Conservation (phyloP, 2,113 vertebrate genomes). For the Myanophis thanlyinensis region DNA sequence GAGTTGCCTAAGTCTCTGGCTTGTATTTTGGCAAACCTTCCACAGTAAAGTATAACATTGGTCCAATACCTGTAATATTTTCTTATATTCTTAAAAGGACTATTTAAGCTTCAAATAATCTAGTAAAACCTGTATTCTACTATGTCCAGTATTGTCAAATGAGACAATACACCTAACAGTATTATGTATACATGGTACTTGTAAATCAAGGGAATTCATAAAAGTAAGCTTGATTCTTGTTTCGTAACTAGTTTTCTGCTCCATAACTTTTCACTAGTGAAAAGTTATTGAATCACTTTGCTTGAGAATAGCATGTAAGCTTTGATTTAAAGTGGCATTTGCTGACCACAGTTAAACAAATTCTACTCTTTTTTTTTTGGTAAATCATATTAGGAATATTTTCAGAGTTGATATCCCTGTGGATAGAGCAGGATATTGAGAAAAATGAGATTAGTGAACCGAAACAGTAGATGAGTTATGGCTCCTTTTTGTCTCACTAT, state of each 20-base stretch:
- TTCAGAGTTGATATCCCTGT: not conserved
- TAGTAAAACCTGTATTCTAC: not conserved
- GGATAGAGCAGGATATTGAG: not conserved
- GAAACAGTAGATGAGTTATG: not conserved
- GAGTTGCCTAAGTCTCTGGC: not conserved
- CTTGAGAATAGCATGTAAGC: not conserved
- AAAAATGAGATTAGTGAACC: not conserved
- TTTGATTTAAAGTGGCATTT: not conserved
- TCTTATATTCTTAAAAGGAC: not conserved
- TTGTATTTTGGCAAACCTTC: not conserved
- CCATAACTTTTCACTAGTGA: not conserved
- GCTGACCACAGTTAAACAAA: not conserved
- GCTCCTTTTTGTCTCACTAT: not conserved
- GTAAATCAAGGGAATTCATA: not conserved
- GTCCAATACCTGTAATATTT: not conserved
- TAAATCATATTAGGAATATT: not conserved
- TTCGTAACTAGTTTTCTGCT: not conserved
- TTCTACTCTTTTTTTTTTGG: not conserved
- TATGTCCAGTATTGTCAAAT: not conserved
- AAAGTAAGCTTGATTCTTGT: not conserved
- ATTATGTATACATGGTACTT: not conserved
- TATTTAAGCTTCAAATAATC: not conserved
- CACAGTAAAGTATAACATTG: not conserved
- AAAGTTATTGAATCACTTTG: not conserved
- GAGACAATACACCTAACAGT: not conserved